phyloP scores from a whole-genome alignment of 2,888 invertebrate species.

The Isoperla grammatica region DNA sequence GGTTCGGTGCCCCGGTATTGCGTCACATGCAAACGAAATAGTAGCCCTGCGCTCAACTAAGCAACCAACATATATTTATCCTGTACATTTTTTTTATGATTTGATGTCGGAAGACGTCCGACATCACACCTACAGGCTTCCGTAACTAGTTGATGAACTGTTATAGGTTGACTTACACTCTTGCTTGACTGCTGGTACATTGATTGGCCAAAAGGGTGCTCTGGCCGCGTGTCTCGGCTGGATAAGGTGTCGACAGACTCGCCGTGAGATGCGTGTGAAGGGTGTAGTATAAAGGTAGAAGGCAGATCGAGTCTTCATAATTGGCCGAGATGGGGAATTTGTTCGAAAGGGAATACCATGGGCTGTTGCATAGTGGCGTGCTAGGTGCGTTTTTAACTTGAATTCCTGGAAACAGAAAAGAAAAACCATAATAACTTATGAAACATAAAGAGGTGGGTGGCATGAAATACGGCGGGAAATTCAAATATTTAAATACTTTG shows the following conservation, averaged over 20 bases:
- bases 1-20: too few relatives aligned
- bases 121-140: too few relatives aligned
- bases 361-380: slow-evolving; percentile 88
- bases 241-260: slow-evolving; percentile 75
- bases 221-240: slow-evolving; percentile 83
- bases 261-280: slow-evolving; percentile 81
- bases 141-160: too few relatives aligned
- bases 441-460: too few relatives aligned
- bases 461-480: too few relatives aligned
- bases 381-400: slow-evolving; percentile 89
- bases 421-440: too few relatives aligned
- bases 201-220: slow-evolving; percentile 70
- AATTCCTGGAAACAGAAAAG: slow-evolving; percentile 58
- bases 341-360: slow-evolving; percentile 72
- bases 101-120: too few relatives aligned
- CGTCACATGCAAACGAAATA: too few relatives aligned
- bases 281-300: slow-evolving; percentile 92
- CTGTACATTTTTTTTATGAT: too few relatives aligned
- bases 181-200: slow-evolving; percentile 75
- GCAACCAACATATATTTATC: too few relatives aligned
- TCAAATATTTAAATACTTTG: too few relatives aligned
- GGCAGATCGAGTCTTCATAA: slow-evolving; percentile 95
- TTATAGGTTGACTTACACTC: slow-evolving; percentile 66
- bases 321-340: slow-evolving; percentile 73
- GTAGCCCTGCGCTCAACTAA: too few relatives aligned